These are phyloP conservation scores for Myotis yumanensis DNA, from an alignment of 2,113 vertebrate genomes.

Conservation along the genomic window DNA sequence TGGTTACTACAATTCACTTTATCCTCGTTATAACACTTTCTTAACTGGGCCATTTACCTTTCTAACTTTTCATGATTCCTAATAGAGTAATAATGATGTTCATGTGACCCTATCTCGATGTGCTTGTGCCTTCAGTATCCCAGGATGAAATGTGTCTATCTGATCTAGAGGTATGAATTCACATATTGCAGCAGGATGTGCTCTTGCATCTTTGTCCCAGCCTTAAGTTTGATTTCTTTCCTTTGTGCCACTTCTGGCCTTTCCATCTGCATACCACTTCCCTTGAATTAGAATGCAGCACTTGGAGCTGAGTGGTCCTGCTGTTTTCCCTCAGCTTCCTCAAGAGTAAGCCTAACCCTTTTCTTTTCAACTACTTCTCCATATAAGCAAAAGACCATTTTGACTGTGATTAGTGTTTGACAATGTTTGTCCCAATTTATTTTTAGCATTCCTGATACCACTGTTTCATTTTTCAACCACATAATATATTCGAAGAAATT, in stretches of 20 bases:
- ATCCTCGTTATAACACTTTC: neutral
- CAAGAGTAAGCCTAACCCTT: neutral
- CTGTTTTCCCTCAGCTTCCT: slow-evolving; percentile 44
- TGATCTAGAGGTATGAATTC: neutral
- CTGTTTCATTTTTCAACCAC: neutral
- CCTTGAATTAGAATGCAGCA: slow-evolving; percentile 30
- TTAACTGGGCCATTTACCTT: neutral
- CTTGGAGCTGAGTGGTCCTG: slow-evolving; percentile 28
- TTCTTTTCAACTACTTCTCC: neutral
- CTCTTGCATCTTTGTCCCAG: neutral
- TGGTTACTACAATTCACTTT: neutral
- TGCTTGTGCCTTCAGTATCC: neutral
- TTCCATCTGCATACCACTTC: slow-evolving; percentile 49
- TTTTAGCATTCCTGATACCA: slow-evolving; percentile 27
- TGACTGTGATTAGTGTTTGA: slow-evolving; percentile 47
- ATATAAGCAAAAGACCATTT: neutral
- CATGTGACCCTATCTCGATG: neutral
- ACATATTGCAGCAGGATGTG: neutral
- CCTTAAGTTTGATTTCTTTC: slow-evolving; percentile 41
- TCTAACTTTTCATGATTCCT: neutral
- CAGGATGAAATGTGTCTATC: neutral
- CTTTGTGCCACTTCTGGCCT: slow-evolving; percentile 1
- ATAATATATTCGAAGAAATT: slow-evolving; percentile 23
- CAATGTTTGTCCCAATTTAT: neutral
- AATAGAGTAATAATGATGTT: neutral